Evolutionary conservation across 2,888 invertebrate genomes (phyloP).

Genomic region (Synergus laeviventris): DNA sequence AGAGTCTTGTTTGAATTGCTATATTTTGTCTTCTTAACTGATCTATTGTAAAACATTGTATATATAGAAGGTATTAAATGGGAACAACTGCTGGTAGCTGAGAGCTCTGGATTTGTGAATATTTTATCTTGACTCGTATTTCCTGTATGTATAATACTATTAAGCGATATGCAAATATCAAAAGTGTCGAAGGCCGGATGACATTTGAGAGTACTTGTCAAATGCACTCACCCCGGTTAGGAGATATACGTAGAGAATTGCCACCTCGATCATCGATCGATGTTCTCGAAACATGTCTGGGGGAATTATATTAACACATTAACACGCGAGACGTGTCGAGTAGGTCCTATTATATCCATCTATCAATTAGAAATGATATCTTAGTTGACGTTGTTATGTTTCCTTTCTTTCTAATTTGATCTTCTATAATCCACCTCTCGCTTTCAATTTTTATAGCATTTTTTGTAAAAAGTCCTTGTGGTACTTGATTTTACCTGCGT

Average conservation of each 20-base stretch:
- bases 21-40: too few relatives aligned
- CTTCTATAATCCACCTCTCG: neutral
- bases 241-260: neutral
- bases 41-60: too few relatives aligned
- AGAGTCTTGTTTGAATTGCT: too few relatives aligned
- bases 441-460: neutral
- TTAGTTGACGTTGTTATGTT: neutral
- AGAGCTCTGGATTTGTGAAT: neutral
- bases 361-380: neutral
- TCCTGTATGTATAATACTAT: neutral
- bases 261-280: neutral
- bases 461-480: neutral
- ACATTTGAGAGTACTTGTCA: neutral
- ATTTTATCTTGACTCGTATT: neutral
- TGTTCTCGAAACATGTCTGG: neutral
- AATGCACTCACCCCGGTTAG: neutral
- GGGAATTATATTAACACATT: neutral
- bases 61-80: neutral
- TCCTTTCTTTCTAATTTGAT: neutral
- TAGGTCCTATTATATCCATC: neutral
- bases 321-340: neutral
- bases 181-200: neutral
- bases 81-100: neutral
- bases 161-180: neutral
- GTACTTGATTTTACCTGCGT: too few relatives aligned